These are phyloP conservation scores for Erinaceus europaeus DNA, from an alignment of 2,113 vertebrate species.

Conservation along the genomic window DNA sequence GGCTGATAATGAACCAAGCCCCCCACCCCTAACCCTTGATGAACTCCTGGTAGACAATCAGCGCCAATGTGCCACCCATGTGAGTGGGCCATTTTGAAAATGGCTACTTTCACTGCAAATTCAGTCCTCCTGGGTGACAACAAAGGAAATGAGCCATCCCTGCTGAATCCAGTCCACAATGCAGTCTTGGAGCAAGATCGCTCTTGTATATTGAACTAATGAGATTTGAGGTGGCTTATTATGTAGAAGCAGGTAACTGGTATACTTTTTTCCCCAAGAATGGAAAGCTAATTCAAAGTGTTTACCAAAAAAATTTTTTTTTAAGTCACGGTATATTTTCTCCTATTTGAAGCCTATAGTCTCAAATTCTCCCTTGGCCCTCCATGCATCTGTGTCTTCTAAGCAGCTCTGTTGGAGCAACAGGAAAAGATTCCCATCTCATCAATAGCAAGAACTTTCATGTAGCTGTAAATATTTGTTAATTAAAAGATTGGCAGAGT, in stretches of 20 bases:
- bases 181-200: slow-evolving; percentile 1
- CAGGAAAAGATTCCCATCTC: neutral
- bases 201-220: neutral
- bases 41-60: neutral
- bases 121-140: neutral
- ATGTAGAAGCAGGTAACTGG: neutral
- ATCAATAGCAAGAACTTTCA: slow-evolving; percentile 15
- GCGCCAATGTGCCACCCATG: neutral
- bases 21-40: neutral
- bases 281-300: neutral
- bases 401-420: neutral
- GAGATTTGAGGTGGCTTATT: neutral
- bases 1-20: neutral
- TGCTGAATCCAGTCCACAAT: neutral
- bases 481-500: neutral
- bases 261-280: neutral
- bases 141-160: neutral
- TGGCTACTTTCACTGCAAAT: neutral
- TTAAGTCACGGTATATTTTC: neutral
- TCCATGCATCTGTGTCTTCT: neutral
- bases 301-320: slow-evolving; percentile 18
- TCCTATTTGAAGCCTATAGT: neutral
- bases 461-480: neutral
- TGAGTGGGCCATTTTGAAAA: slow-evolving; percentile 21
- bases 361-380: neutral